These are phyloP conservation scores for Mystacornis crossleyi DNA, from an alignment of 2,113 vertebrate species.

Conservation along the genomic window DNA sequence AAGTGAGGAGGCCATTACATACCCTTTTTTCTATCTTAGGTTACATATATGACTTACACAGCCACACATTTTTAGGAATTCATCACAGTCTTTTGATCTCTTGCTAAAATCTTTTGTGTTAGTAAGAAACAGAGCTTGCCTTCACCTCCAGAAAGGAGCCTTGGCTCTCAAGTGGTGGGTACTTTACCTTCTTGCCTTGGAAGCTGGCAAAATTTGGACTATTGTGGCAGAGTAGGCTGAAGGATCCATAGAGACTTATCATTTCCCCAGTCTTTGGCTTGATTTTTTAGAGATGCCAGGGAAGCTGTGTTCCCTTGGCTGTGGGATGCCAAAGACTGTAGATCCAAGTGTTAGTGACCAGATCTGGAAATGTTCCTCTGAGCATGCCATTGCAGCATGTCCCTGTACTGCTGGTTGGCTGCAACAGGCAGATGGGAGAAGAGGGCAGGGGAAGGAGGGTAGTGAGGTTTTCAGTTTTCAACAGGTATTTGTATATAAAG, in stretches of 20 bases:
- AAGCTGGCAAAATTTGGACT: neutral
- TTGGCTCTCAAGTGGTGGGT: fast-evolving
- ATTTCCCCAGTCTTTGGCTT: neutral
- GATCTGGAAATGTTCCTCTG: neutral
- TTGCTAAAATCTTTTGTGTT: neutral
- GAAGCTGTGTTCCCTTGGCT: neutral
- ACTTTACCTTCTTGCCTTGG: neutral
- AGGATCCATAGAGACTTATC: neutral
- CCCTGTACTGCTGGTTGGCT: neutral
- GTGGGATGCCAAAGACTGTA: neutral
- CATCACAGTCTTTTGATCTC: neutral
- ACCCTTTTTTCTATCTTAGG: neutral
- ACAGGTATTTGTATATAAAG: neutral
- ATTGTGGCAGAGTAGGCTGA: neutral
- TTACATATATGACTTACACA: neutral
- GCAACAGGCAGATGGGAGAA: neutral
- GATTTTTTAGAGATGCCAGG: neutral
- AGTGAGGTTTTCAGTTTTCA: neutral
- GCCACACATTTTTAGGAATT: neutral
- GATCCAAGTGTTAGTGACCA: neutral
- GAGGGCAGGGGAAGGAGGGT: neutral
- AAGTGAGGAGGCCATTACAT: neutral
- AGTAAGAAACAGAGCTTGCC: neutral
- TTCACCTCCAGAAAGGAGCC: neutral
- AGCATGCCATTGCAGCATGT: neutral